Percentiles rank a stretch among this genome's conserved stretches.
phyloP scores from a whole-genome alignment of 2,113 vertebrate genomes.

The Datnioides undecimradiatus region DNA sequence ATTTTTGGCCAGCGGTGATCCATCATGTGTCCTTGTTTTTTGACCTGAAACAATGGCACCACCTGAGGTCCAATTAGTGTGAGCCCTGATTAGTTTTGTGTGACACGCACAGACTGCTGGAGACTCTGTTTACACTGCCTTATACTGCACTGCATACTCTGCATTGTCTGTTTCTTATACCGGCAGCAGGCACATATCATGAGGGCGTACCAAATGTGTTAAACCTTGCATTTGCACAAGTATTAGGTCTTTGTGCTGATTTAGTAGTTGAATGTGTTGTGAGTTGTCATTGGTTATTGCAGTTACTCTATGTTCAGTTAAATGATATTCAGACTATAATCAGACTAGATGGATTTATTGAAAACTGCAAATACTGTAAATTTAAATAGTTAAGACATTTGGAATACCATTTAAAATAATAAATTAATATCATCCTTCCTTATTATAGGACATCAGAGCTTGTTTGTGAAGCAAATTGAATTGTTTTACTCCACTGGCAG shows the following conservation, averaged over 20 bases:
- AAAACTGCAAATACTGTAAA: not conserved
- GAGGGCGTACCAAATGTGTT: too few species aligned
- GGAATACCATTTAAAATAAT: not conserved
- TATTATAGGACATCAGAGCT: not conserved
- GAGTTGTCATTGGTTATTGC: not conserved
- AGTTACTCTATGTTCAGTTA: not conserved
- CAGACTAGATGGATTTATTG: not conserved
- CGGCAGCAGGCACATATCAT: not conserved
- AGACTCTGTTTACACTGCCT: not conserved
- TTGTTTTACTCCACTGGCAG: not conserved
- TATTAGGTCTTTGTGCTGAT: not conserved
- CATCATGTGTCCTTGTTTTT: conserved; percentile 41
- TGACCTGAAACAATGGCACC: conserved; percentile 32
- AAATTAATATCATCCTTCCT: not conserved
- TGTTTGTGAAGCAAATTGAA: not conserved
- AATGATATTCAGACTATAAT: not conserved
- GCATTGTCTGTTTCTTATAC: not conserved
- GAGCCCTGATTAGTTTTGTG: conserved; percentile 25
- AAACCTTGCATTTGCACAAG: not conserved
- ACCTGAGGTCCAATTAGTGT: conserved; percentile 21
- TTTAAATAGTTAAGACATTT: not conserved
- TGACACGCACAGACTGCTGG: conserved; percentile 4
- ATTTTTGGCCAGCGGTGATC: not conserved
- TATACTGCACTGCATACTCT: conserved; percentile 7
- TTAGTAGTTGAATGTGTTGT: not conserved